These are phyloP conservation scores for Myotis pilosus DNA, from an alignment of 2,797 vertebrate genomes.

Conservation along the genomic window DNA sequence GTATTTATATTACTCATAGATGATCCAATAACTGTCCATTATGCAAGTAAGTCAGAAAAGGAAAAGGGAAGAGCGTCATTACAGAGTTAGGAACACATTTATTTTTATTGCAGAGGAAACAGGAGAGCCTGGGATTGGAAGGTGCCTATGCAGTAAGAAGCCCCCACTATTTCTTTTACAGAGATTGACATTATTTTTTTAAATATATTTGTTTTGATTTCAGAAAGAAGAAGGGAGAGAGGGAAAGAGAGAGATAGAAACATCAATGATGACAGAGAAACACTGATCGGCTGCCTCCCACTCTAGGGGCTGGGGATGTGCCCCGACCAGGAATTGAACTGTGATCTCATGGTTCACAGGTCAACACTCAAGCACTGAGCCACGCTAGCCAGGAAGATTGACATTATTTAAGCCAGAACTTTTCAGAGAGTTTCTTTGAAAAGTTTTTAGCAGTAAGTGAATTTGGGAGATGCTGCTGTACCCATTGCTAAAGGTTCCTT, in stretches of 20 bases:
- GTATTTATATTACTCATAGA: background rate
- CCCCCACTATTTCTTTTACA: background rate
- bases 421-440: background rate
- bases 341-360: no score
- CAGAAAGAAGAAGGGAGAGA: no score
- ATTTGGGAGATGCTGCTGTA: background rate
- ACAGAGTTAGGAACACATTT: background rate
- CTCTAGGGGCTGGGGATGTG: no score
- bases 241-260: no score
- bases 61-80: background rate
- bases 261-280: no score
- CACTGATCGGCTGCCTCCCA: no score
- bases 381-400: no score
- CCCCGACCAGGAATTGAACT: no score
- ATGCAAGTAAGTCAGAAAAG: background rate
- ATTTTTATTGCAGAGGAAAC: background rate
- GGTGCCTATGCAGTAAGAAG: background rate
- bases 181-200: background rate
- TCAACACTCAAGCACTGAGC: no score
- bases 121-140: background rate
- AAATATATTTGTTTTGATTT: no score
- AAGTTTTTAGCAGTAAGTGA: background rate
- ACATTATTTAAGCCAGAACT: background rate
- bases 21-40: background rate
- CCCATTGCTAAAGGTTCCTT: background rate